Base-by-base conservation (phyloP, 1,140 invertebrate species). In the Drosophila pseudoananassae region DNA sequence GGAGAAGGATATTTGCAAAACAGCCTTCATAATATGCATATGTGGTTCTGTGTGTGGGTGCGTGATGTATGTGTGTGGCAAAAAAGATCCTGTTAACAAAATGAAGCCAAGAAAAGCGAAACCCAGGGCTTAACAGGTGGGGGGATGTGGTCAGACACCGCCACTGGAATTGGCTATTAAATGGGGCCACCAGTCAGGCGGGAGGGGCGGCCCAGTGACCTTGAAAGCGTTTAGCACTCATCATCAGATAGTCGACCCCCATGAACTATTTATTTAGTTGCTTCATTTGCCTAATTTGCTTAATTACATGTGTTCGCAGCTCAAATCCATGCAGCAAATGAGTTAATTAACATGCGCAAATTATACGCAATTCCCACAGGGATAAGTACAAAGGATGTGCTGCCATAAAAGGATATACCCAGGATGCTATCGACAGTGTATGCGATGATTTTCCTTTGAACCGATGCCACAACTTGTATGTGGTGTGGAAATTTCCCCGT, bases 301-400 rank as follows among this genome's bases (percentile, higher is more conserved):
- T 88, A 87, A 87, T 88, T 81, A 70, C 73, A 76, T 68, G 73
- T 76, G 72, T 61, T 76, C 53, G 79, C 3, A 69, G 59, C 49
- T 17, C 71, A 50, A 76, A 76, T 76, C 61, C 59, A 76, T 59
- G 61, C 72, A 38, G 63, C 17, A 87, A 82, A 88, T 72, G 51
- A 87, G 75, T 55, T 76, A 85, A 85, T 85, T 85, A 85, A 87
- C 78, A 87, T 75, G 74, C 69, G 73, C 69, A 72, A 79, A 84
- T 73, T 84, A 80, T 85, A 64, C 81, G 60, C 81, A 78, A 87
- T 85, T 81, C 74, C 82, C 82, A 40, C 60, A 36, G 71, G 59
- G 58, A 74, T 50, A 38, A 57, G 68, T 68, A 55, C 65, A 38
- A 33, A 46, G 64, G 40, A 43, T 43, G 40, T 17, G 40, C 6